Evolutionary conservation across 2,888 invertebrate genomes (phyloP), one percentile per base, ranked within the genome.

Genomic region (Caenorhabditis sp.): DNA sequence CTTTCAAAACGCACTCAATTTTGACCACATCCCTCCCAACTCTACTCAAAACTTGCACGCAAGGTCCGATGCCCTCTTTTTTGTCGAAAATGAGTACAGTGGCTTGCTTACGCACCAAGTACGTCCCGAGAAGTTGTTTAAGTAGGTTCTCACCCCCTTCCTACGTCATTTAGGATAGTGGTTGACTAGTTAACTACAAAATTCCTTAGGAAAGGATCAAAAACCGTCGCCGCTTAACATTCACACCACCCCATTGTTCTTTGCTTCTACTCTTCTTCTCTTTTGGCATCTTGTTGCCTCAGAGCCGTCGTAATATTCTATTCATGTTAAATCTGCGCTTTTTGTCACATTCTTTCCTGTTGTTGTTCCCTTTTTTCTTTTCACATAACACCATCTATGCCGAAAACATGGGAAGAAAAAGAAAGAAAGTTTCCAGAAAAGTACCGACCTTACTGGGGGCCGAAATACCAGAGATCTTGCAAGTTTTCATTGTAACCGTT

Each of bases 331-430:
- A 74, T 74, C 74, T 67, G 60, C 74, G 60, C 60, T 67, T 74
- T 74, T 67, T 67, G 60, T 74, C 74, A 74, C 74, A 53, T 60
- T 74, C 22, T 37, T 76, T 76, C 61, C 61, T 76, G 76, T 76
- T 67, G 53, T 76, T 67, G 51, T 53, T 28, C 51, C 44, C 11
- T 18, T 76, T 67, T 40, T 53, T 28, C 51, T 28, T 18, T 18
- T 28, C 35, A 18, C 47, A n/a, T 47, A n/a, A 47, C 5, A n/a
- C 24, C n/a, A 22, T 22, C 9, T 20, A 71, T 18, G 18, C 47
- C 5, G 20, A n/a, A 32, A 62, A 28, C 1, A 18, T 18, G n/a
- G n/a, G n/a, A n/a, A n/a, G n/a, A n/a, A n/a, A n/a, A n/a, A n/a
- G n/a, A n/a, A n/a, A n/a, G n/a, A n/a, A n/a, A 37, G 24, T 51